phyloP scores from a whole-genome alignment of 2,797 vertebrate genomes.

The Natrix natrix region DNA sequence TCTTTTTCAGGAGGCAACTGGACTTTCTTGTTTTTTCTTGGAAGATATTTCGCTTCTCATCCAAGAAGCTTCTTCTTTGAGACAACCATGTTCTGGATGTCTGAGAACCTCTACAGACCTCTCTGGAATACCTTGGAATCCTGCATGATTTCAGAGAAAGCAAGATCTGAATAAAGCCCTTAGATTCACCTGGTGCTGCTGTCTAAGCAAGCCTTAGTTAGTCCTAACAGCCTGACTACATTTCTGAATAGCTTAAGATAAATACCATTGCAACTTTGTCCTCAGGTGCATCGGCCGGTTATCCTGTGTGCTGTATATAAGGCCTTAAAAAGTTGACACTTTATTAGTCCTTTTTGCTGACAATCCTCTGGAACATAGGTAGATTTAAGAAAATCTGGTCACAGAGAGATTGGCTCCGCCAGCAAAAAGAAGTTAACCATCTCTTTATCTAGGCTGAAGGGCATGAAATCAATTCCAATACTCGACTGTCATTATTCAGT shows the following conservation, averaged over 20 bases:
- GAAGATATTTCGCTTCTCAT: too few relatives aligned
- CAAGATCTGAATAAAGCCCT: conserved; percentile 53
- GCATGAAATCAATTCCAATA: not conserved
- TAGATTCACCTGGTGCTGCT: conserved; percentile 43
- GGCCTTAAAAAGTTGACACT: conserved; percentile 30
- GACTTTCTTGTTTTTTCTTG: too few relatives aligned
- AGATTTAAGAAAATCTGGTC: conserved; percentile 46
- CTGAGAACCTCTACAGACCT: too few relatives aligned
- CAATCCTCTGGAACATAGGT: conserved; percentile 34
- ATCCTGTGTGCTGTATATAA: conserved; percentile 35
- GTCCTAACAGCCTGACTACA: conserved; percentile 48
- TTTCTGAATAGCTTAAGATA: conserved; percentile 58
- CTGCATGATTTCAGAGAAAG: conserved; percentile 11
- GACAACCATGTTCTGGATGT: too few relatives aligned
- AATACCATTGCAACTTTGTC: conserved; percentile 46
- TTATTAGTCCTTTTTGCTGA: conserved; percentile 46
- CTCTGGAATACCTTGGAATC: conserved; percentile 26
- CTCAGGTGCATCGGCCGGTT: conserved; percentile 28
- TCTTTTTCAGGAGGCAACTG: too few relatives aligned
- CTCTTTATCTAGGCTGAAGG: conserved; percentile 11
- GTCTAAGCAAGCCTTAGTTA: conserved; percentile 43
- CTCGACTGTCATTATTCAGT: conserved; percentile 4
- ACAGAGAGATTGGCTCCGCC: conserved; percentile 43
- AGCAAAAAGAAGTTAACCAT: conserved; percentile 31
- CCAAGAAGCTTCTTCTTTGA: not conserved